phyloP scores from a whole-genome alignment of 1,140 invertebrate species.

The Chionoecetes opilio region DNA sequence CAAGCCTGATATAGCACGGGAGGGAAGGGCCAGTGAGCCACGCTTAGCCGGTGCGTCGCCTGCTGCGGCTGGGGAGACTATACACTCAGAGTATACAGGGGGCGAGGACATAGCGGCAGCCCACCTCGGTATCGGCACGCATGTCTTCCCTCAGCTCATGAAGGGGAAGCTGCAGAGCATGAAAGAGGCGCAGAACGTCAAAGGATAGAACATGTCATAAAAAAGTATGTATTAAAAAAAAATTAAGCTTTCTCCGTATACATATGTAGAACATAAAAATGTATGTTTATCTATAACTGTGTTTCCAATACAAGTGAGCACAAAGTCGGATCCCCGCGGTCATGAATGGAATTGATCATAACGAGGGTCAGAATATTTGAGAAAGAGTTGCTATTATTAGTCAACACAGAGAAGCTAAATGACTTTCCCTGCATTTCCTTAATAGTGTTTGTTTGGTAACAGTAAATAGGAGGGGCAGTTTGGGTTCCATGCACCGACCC shows the following conservation, averaged over 20 bases:
- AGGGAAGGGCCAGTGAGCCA: not conserved
- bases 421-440: not conserved
- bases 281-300: not conserved
- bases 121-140: not conserved
- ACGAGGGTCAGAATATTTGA: not conserved
- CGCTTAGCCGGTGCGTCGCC: not conserved
- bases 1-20: not conserved
- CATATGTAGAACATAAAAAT: not conserved
- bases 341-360: not conserved
- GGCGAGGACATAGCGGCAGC: not conserved
- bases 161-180: not conserved
- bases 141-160: constrained; percentile 4
- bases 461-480: not conserved
- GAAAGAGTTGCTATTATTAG: not conserved
- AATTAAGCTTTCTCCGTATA: not conserved
- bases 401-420: not conserved
- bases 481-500: not conserved
- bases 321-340: not conserved
- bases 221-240: not conserved
- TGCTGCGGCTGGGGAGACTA: not conserved
- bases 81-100: not conserved
- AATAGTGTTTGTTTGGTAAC: not conserved
- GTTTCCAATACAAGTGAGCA: not conserved
- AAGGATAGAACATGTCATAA: not conserved
- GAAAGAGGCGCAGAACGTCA: not conserved